Evolutionary conservation across 2,797 vertebrate species (phyloP).

Genomic region (Lemur catta): DNA sequence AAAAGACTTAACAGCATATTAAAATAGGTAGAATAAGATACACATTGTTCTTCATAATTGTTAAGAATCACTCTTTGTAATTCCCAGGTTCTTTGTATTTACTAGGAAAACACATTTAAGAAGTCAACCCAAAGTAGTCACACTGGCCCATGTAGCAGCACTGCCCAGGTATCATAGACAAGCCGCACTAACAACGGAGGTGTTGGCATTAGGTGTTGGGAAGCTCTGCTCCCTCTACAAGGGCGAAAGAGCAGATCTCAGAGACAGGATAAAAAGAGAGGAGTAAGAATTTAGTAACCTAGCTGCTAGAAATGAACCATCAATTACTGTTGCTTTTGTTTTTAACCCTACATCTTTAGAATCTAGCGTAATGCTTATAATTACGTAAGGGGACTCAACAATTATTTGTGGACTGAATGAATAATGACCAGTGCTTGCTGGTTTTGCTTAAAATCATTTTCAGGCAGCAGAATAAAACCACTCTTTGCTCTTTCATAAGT

Average conservation of each 20-base stretch:
- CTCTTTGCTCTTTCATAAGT: conserved; percentile 20
- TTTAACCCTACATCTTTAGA: neutral
- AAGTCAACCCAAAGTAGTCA: neutral
- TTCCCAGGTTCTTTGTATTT: neutral
- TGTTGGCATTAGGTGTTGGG: neutral
- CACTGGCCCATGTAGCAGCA: neutral
- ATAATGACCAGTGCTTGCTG: neutral
- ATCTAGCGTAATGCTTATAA: neutral
- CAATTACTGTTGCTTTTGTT: neutral
- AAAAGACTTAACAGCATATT: neutral
- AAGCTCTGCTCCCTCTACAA: neutral
- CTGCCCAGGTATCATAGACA: neutral
- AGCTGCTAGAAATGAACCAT: neutral
- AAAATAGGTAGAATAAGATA: neutral
- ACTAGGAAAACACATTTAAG: neutral
- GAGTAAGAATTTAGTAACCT: neutral
- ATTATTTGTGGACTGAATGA: conserved; percentile 7
- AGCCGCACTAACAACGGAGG: accelerated
- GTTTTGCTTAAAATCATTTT: neutral
- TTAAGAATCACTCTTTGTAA: neutral
- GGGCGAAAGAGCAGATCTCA: neutral
- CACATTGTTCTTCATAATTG: neutral
- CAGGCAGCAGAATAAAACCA: conserved; percentile 4
- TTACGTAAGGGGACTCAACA: neutral
- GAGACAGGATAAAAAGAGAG: neutral